Percentiles rank a stretch among this genome's conserved stretches.
Conservation (phyloP, 2,797 vertebrate species). For the Galaxias olidus region DNA sequence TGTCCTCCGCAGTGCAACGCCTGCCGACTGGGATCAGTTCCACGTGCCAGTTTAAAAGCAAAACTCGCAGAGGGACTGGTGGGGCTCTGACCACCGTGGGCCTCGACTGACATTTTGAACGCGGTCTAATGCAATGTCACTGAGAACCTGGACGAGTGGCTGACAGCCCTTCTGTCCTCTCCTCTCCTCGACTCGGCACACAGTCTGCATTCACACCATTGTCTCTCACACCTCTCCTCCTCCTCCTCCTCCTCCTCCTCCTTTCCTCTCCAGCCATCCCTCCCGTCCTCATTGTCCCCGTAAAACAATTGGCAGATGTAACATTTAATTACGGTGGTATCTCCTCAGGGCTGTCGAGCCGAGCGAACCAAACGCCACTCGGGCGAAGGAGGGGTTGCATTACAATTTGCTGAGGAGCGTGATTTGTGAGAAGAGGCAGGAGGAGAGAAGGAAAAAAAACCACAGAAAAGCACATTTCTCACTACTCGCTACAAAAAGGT, state of each 20-base stretch:
- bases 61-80: conserved; percentile 45
- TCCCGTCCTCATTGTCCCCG: conserved; percentile 61
- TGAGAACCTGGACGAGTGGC: conserved; percentile 64
- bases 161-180: conserved; percentile 56
- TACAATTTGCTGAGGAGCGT: conserved; percentile 75
- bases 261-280: conserved; percentile 50
- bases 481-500: conserved; percentile 79
- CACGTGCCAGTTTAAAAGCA: conserved; percentile 46
- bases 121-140: conserved; percentile 63
- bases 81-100: conserved; percentile 67
- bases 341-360: conserved; percentile 73
- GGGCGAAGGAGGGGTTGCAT: conserved; percentile 73
- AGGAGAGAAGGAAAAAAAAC: conserved; percentile 42
- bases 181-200: conserved; percentile 58
- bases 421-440: conserved; percentile 50
- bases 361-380: conserved; percentile 64
- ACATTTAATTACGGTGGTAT: conserved; percentile 80
- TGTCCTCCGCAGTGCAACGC: conserved; percentile 3
- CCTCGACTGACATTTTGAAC: conserved; percentile 66
- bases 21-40: conserved; percentile 38
- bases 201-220: conserved; percentile 38
- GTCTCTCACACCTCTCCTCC: conserved; percentile 12
- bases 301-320: conserved; percentile 82
- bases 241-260: conserved; percentile 13
- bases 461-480: conserved; percentile 75